Percentiles rank a stretch among this genome's conserved stretches.
Evolutionary conservation across 2,113 vertebrate species (phyloP).

Genomic region (Thryonomys swinderianus): DNA sequence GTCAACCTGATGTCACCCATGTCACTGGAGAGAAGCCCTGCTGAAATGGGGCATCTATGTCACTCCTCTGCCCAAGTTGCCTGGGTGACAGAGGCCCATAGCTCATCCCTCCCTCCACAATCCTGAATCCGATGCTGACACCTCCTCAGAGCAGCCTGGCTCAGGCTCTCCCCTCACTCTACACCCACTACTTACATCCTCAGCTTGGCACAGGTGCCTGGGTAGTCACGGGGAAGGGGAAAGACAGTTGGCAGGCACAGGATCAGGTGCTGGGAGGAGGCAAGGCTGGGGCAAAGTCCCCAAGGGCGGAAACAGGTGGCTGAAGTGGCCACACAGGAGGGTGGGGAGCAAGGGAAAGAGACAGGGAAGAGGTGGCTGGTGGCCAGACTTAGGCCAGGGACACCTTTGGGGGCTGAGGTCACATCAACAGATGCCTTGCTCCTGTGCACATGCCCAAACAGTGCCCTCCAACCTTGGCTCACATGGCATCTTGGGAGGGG

Average conservation of each 20-base stretch:
- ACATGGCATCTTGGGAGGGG: background rate
- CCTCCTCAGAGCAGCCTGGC: background rate
- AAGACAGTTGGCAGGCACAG: background rate
- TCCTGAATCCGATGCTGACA: background rate
- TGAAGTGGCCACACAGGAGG: background rate
- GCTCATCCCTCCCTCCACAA: background rate
- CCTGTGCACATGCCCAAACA: no score
- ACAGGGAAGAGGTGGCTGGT: background rate
- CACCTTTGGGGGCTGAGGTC: no score
- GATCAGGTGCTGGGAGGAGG: background rate
- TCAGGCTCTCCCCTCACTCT: background rate
- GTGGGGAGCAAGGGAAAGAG: background rate
- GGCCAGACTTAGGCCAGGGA: background rate
- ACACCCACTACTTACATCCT: background rate
- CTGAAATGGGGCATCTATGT: background rate
- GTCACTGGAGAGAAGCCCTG: background rate
- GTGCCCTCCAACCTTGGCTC: no score
- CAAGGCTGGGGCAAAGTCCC: background rate
- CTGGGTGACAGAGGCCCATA: background rate
- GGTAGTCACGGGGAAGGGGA: background rate
- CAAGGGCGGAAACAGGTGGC: background rate
- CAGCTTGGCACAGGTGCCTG: background rate
- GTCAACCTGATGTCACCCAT: background rate
- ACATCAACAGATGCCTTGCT: no score
- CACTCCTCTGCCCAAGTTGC: background rate